Conservation (phyloP, 2,113 vertebrate genomes). For the Pelecanus crispus region DNA sequence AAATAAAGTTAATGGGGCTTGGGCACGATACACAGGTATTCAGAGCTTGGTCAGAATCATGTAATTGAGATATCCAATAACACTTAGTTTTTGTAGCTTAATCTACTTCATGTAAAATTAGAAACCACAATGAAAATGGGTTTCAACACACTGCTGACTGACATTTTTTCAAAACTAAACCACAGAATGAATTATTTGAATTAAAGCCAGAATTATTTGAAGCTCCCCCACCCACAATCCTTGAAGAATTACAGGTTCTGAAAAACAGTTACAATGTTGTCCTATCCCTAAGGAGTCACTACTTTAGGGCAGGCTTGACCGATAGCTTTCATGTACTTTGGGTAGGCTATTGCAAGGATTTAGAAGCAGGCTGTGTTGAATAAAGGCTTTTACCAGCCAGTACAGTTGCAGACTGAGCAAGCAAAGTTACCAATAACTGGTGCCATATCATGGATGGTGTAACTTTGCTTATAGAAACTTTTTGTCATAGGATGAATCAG, state of each 20-base stretch:
- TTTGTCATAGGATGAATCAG: not conserved
- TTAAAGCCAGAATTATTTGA: not conserved
- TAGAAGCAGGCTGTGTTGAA: not conserved
- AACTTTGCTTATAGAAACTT: not conserved
- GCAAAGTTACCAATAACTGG: not conserved
- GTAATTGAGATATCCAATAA: not conserved
- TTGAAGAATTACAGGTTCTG: not conserved
- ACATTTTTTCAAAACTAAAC: not conserved
- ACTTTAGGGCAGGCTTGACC: not conserved
- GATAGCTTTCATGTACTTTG: not conserved
- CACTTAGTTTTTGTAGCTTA: not conserved
- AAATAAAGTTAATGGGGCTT: not conserved
- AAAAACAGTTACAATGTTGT: not conserved
- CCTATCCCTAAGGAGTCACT: not conserved
- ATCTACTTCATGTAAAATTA: not conserved
- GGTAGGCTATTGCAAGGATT: not conserved
- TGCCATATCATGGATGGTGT: not conserved
- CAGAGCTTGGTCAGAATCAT: not conserved
- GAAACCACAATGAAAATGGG: not conserved
- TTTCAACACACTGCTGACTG: not conserved
- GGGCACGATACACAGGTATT: not conserved
- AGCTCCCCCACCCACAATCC: not conserved
- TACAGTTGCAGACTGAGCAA: not conserved
- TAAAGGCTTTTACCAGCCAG: not conserved
- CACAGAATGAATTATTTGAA: not conserved